Evolutionary conservation across 2,888 invertebrate genomes (phyloP).

Genomic region (Lepas anatifera): DNA sequence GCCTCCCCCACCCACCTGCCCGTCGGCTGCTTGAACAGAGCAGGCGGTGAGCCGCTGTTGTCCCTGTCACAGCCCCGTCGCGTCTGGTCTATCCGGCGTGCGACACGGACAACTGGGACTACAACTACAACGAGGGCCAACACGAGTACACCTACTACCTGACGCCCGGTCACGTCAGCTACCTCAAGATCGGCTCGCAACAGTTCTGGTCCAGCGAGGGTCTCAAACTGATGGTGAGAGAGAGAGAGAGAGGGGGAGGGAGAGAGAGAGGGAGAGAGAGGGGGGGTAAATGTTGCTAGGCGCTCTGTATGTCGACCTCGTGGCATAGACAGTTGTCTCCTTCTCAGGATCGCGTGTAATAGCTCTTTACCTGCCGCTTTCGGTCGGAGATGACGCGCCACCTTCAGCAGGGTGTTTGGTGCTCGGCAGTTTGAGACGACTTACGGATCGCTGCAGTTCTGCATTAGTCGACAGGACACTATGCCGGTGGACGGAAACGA

Average conservation of each 20-base stretch:
- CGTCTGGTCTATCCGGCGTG: neutral
- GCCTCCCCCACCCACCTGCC: too few relatives aligned
- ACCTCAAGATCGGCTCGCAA: neutral
- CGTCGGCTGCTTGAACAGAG: too few relatives aligned
- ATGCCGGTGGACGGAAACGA: neutral
- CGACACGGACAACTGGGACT: neutral
- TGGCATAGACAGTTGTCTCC: too few relatives aligned
- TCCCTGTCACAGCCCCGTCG: neutral
- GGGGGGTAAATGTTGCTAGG: too few relatives aligned
- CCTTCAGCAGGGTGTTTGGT: too few relatives aligned
- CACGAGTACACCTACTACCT: conserved; percentile 3
- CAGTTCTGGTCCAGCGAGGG: neutral
- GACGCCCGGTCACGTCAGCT: neutral
- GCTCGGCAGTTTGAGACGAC: neutral
- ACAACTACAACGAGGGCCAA: neutral
- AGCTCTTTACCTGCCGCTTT: too few relatives aligned
- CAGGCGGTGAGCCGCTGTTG: too few relatives aligned
- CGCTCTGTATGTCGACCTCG: too few relatives aligned
- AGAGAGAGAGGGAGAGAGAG: too few relatives aligned
- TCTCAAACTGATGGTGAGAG: neutral
- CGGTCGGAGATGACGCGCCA: too few relatives aligned
- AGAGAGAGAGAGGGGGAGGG: too few relatives aligned
- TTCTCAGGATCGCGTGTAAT: too few relatives aligned
- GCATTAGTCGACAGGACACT: neutral
- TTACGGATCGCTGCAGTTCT: neutral